Evolutionary conservation across 2,888 invertebrate species (phyloP).

Genomic region (Linnaemya tessellans): DNA sequence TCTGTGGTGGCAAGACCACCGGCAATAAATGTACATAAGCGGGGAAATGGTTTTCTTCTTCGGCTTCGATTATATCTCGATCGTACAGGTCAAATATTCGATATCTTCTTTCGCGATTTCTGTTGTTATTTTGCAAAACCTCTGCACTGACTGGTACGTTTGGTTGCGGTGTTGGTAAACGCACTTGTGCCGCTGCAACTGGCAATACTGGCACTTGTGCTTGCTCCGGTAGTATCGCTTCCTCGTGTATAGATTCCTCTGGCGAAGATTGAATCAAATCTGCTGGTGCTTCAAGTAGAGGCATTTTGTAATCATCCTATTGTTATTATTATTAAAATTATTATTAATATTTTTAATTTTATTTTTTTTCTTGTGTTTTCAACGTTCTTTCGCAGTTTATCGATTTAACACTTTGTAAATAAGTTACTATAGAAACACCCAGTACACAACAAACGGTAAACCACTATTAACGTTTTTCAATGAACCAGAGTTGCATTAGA

Average conservation of each 20-base stretch:
- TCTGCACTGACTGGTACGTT: constrained; percentile 15
- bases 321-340: no score
- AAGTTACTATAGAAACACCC: no score
- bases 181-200: constrained; percentile 62
- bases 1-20: constrained; percentile 83
- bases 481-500: no score
- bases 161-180: constrained; percentile 58
- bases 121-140: constrained; percentile 46
- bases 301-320: no score
- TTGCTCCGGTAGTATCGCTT: constrained; percentile 73
- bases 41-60: constrained; percentile 79
- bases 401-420: neutral
- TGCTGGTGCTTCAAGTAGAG: constrained; percentile 79
- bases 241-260: constrained; percentile 80
- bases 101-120: constrained; percentile 55
- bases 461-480: no score
- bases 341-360: neutral
- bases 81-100: constrained; percentile 76
- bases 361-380: no score
- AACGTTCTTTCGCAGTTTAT: no score
- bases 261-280: constrained; percentile 79
- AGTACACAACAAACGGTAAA: no score
- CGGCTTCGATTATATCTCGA: constrained; percentile 78
- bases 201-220: constrained; percentile 69
- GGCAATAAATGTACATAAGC: constrained; percentile 84